Conservation (phyloP, 2,113 vertebrate genomes). For the Amphiprion ocellaris region DNA sequence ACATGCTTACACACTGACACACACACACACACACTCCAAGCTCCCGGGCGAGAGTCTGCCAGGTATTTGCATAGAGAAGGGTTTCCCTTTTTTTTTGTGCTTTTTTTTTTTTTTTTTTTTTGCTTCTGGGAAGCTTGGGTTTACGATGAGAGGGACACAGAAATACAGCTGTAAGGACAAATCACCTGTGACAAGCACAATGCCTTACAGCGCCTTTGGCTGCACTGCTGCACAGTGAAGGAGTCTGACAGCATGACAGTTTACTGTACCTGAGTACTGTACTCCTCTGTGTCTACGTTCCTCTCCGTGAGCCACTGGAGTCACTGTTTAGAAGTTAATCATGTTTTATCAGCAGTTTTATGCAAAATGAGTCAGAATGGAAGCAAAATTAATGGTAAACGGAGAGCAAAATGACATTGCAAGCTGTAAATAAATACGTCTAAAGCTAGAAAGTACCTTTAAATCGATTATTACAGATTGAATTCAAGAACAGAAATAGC, state of each 20-base stretch:
- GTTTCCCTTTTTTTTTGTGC: slow-evolving; percentile 68
- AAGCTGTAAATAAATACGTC: background rate
- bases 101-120: slow-evolving; percentile 65
- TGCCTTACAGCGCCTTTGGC: slow-evolving; percentile 41
- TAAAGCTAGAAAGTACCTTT: background rate
- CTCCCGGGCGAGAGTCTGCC: slow-evolving; percentile 56
- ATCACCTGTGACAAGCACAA: slow-evolving; percentile 65
- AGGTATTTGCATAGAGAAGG: slow-evolving; percentile 78
- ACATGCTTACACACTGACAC: background rate
- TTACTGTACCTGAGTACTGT: slow-evolving; percentile 1
- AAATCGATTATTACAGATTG: too few relatives aligned
- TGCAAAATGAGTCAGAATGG: background rate
- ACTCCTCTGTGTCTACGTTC: background rate
- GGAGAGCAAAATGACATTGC: background rate
- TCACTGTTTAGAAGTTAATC: slow-evolving; percentile 7
- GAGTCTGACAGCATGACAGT: background rate
- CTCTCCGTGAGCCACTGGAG: too few relatives aligned
- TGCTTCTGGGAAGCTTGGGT: slow-evolving; percentile 54
- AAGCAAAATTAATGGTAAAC: background rate
- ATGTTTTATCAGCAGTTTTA: background rate
- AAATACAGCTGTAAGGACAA: slow-evolving; percentile 53
- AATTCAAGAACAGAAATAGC: too few relatives aligned
- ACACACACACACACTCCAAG: slow-evolving; percentile 20
- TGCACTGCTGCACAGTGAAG: slow-evolving; percentile 31
- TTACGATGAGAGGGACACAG: slow-evolving; percentile 37